These are phyloP conservation scores for Astropecten irregularis DNA, from an alignment of 53 echinoderm and acorn worm genomes.

Conservation along the genomic window DNA sequence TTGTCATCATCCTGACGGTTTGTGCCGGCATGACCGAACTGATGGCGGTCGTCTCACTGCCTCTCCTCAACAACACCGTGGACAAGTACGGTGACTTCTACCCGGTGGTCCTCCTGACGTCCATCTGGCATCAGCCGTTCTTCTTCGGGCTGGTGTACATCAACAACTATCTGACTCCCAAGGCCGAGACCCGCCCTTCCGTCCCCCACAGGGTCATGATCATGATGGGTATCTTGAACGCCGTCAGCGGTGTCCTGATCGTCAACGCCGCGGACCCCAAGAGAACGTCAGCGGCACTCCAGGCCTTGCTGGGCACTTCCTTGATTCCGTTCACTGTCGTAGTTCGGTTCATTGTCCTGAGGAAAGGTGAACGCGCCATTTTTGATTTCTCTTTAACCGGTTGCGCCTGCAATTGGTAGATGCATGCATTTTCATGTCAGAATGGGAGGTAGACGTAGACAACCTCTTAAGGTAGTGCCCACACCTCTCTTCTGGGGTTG, in stretches of 20 bases:
- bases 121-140: conserved; percentile 85
- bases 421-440: no score
- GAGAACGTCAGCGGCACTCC: conserved; percentile 75
- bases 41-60: conserved; percentile 79
- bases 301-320: conserved; percentile 82
- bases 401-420: no score
- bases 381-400: no score
- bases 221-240: conserved; percentile 73
- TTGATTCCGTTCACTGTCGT: conserved; percentile 86
- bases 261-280: conserved; percentile 80
- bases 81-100: conserved; percentile 73
- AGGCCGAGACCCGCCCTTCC: conserved; percentile 35
- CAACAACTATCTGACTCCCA: conserved; percentile 60
- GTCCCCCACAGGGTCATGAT: conserved; percentile 59
- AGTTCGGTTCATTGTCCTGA: conserved; percentile 74
- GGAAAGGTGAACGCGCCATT: conserved; percentile 88
- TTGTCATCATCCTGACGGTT: conserved; percentile 80
- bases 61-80: conserved; percentile 74
- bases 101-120: conserved; percentile 70
- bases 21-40: conserved; percentile 70
- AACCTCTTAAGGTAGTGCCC: no score
- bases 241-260: conserved; percentile 79
- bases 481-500: no score
- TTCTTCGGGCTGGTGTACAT: conserved; percentile 75
- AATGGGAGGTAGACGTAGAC: no score